phyloP scores from a whole-genome alignment of 2,113 vertebrate species.

The Thryonomys swinderianus region DNA sequence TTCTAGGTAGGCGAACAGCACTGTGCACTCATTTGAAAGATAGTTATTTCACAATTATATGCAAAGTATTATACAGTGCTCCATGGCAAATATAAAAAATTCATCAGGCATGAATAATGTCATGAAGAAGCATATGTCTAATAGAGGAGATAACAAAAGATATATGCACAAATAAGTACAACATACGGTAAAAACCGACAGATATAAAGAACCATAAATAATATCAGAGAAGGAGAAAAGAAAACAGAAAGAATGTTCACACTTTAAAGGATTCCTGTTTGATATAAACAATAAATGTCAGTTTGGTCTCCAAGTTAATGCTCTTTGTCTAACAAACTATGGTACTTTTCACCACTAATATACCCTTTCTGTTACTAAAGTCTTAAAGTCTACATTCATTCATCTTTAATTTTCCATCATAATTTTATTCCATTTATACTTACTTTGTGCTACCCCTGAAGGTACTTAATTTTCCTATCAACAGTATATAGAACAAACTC shows the following conservation, averaged over 20 bases:
- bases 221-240: neutral
- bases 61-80: neutral
- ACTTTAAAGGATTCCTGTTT: neutral
- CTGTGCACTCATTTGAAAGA: conserved; percentile 1
- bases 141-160: neutral
- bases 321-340: neutral
- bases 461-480: neutral
- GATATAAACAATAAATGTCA: neutral
- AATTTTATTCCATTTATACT: conserved; percentile 49
- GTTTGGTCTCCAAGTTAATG: neutral
- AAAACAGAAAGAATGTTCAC: neutral
- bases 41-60: conserved; percentile 14
- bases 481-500: neutral
- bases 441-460: neutral
- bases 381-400: neutral
- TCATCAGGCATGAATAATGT: conserved; percentile 33
- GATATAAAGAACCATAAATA: neutral
- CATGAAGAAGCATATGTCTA: conserved; percentile 39
- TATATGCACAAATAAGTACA: neutral
- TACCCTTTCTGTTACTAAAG: neutral
- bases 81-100: conserved; percentile 33
- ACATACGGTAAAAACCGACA: neutral
- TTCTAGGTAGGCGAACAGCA: conserved; percentile 4
- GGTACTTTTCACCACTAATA: neutral
- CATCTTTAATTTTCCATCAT: neutral